Percentiles rank a stretch among this genome's conserved stretches.
phyloP scores from a whole-genome alignment of 2,113 vertebrate species.

The Seriola aureovittata region DNA sequence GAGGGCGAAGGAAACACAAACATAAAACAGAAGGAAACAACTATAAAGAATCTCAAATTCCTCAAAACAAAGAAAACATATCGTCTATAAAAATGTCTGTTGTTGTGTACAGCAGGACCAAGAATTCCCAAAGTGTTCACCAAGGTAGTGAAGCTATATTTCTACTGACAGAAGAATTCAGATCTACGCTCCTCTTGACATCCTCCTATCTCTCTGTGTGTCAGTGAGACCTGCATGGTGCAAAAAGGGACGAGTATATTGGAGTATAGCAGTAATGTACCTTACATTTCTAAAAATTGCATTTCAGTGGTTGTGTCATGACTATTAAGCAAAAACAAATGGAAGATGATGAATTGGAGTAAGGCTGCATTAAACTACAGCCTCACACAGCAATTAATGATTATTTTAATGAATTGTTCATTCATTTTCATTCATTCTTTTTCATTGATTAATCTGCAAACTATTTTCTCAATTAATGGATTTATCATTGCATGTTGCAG shows the following conservation, averaged over 20 bases:
- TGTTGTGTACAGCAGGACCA: conserved; percentile 26
- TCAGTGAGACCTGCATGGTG: conserved; percentile 7
- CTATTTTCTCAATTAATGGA: background rate
- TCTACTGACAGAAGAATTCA: conserved; percentile 38
- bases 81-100: background rate
- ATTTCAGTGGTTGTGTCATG: background rate
- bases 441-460: background rate
- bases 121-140: conserved; percentile 34
- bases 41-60: background rate
- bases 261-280: background rate
- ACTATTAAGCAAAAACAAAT: background rate
- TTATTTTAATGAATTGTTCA: background rate
- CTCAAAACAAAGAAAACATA: conserved; percentile 20
- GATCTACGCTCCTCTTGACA: conserved; percentile 42
- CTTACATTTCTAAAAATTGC: background rate
- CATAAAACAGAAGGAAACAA: background rate
- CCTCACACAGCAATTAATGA: background rate
- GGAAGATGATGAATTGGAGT: background rate
- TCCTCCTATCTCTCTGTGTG: conserved; percentile 23
- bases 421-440: background rate
- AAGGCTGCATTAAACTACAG: background rate
- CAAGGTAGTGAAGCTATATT: conserved; percentile 38
- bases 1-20: background rate
- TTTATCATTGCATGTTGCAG: too few species aligned
- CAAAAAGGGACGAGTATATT: background rate